Base-by-base conservation (phyloP, 2,113 vertebrate species). In the Archocentrus centrarchus region DNA sequence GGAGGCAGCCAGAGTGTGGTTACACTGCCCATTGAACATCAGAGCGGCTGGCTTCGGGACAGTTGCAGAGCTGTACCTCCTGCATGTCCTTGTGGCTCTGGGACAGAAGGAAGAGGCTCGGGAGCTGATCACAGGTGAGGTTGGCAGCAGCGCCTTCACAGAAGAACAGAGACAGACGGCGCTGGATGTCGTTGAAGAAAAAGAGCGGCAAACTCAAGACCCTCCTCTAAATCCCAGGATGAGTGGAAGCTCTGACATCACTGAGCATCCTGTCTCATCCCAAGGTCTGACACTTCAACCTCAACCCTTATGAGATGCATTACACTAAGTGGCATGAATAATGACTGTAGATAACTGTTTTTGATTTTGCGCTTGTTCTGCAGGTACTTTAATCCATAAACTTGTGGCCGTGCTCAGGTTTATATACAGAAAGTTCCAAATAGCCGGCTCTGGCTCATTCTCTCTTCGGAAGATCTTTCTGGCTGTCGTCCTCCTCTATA, bases 41-140 rank as follows among this genome's bases (percentile, higher is more conserved):
- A 81, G 77, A 2, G 84, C 91, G 0, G 70, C 95, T 0, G 96
- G 96, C 14, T 97, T 96, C 0, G 5, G 92, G 30, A 87, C 93
- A 0, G 94, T 99, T 80, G 95, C 96, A 11, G 96, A 98, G 92
- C 96, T 99, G 1, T 96, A 97, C 44, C 73, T 99, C 59, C 82
- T 92, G 53, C 96, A 93, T 0, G 92, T 99, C 41, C 95, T 99
- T 11, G 83, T 98, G 64, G 97, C 98, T 0, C 95, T 98, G 2
- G 97, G 96, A 20, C 91, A 7, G 37, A 89, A 92, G 11, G 90
- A 93, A 0, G 96, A 96, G 47, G 98, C 98, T 0, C 95, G 96
- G 83, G 92, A 95, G 59, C 90, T 98, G 15, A 90, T 97, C 2
- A 64, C 22, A 0, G 92, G 93, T 0, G 93, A 96, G 6, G 85